phyloP scores from a whole-genome alignment of 2,113 vertebrate genomes.

The Rhinogobius similis region DNA sequence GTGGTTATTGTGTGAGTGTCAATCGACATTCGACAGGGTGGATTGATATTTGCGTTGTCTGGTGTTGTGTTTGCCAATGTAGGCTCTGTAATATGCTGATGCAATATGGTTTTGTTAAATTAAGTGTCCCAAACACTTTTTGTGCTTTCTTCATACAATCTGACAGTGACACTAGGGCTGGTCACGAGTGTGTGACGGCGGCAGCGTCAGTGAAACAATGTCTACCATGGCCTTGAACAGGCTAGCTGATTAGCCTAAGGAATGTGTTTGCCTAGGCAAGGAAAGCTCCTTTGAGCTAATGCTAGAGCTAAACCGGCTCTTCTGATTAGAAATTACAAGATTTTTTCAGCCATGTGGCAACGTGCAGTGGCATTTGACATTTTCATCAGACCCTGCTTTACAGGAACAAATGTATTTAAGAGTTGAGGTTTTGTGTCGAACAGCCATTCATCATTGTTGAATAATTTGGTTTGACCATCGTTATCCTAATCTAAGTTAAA shows the following conservation, averaged over 20 bases:
- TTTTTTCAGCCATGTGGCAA: slow-evolving; percentile 19
- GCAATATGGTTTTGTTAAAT: neutral
- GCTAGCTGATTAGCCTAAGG: slow-evolving; percentile 65
- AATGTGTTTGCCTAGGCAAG: slow-evolving; percentile 71
- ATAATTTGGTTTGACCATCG: neutral
- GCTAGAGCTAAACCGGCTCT: slow-evolving; percentile 59
- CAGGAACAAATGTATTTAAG: neutral
- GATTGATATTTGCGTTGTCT: slow-evolving; percentile 36
- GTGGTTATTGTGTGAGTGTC: slow-evolving; percentile 1
- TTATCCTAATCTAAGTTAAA: neutral
- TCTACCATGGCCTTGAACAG: slow-evolving; percentile 54
- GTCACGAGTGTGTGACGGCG: slow-evolving; percentile 53
- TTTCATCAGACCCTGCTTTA: slow-evolving; percentile 8
- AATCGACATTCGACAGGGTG: slow-evolving; percentile 57
- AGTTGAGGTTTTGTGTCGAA: neutral
- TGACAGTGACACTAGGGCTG: slow-evolving; percentile 13
- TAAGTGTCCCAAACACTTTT: neutral
- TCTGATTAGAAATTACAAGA: slow-evolving; percentile 46
- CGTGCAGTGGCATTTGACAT: slow-evolving; percentile 11
- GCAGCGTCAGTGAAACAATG: slow-evolving; percentile 61
- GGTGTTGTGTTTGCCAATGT: neutral
- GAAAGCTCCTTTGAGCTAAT: slow-evolving; percentile 50
- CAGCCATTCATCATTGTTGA: neutral
- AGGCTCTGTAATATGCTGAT: neutral
- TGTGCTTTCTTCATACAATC: neutral